Conservation (phyloP, 2,797 vertebrate genomes). For the Dallia pectoralis region DNA sequence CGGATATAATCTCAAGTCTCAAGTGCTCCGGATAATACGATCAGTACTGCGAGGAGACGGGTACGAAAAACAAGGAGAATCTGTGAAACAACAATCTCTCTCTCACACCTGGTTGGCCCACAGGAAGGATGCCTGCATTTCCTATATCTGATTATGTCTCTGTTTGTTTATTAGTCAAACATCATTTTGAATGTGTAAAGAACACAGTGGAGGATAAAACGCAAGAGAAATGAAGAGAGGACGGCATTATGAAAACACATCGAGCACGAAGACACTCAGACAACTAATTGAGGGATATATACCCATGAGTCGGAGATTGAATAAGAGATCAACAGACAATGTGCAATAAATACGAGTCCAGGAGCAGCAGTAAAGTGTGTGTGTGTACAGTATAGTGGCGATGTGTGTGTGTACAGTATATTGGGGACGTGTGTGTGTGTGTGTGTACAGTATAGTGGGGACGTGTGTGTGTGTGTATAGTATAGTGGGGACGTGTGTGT, state of each 20-base stretch:
- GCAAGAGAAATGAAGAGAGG: too few species aligned
- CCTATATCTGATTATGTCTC: background rate
- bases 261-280: too few species aligned
- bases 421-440: background rate
- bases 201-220: too few species aligned
- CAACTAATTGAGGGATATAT: too few species aligned
- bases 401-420: background rate
- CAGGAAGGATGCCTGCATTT: background rate
- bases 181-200: too few species aligned
- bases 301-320: too few species aligned
- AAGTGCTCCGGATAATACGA: background rate
- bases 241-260: too few species aligned
- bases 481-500: background rate
- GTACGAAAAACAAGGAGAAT: background rate
- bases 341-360: too few species aligned
- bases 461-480: conserved; percentile 18
- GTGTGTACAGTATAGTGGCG: background rate
- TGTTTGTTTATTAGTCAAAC: too few species aligned
- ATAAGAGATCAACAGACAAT: too few species aligned
- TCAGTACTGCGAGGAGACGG: background rate
- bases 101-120: background rate
- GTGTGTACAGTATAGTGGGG: background rate
- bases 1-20: background rate
- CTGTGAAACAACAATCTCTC: conserved; percentile 2
- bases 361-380: background rate